phyloP scores from a whole-genome alignment of 2,888 invertebrate species.

The Platycheirus albimanus region DNA sequence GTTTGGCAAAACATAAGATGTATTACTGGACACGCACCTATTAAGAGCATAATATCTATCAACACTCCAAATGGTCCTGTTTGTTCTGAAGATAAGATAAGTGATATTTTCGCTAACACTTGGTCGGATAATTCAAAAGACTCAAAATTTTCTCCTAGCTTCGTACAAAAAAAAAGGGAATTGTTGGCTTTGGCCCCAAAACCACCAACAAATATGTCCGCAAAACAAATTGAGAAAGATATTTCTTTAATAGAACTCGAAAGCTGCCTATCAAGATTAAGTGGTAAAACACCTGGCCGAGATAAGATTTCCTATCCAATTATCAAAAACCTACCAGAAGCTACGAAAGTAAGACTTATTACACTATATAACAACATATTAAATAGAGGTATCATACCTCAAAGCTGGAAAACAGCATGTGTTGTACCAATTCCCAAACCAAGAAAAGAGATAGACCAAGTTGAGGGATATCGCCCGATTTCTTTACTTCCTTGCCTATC shows the following conservation, averaged over 20 bases:
- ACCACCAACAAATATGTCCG: not conserved
- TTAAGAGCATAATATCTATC: not conserved
- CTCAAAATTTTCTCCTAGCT: not conserved
- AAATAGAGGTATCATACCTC: not conserved
- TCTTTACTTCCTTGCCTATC: conserved; percentile 13
- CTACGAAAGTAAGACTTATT: not conserved
- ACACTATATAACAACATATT: conserved; percentile 26
- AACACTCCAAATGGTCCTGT: conserved; percentile 3
- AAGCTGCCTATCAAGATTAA: not conserved
- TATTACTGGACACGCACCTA: not conserved
- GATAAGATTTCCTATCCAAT: conserved; percentile 1
- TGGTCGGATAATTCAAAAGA: conserved; percentile 15
- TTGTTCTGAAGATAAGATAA: conserved; percentile 3
- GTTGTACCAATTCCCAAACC: conserved; percentile 30
- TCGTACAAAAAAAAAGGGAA: conserved; percentile 3
- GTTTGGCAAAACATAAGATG: conserved; percentile 10
- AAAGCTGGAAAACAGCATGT: not conserved
- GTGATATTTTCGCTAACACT: conserved; percentile 9
- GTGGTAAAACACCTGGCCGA: not conserved
- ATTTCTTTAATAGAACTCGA: conserved; percentile 2
- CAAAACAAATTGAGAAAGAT: conserved; percentile 13
- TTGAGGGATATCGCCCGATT: conserved; percentile 23
- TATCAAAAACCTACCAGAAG: not conserved
- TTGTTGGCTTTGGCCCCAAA: not conserved
- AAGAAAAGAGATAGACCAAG: not conserved